Base-by-base conservation (phyloP, 1,140 invertebrate species). In the Triops longicaudatus region DNA sequence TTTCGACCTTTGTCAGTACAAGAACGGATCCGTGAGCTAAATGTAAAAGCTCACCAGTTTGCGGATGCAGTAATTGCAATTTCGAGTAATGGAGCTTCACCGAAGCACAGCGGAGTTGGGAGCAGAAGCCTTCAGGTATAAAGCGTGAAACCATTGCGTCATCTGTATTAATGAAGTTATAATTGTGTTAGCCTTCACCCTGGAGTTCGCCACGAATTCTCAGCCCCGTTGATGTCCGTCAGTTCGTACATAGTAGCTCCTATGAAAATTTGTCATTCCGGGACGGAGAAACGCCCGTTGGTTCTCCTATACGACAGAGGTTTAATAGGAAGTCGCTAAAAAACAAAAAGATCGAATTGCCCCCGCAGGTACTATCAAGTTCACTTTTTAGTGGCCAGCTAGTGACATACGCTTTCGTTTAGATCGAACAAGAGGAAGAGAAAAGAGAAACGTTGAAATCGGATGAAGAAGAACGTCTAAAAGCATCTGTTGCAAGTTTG, bases 171-270 rank as follows among this genome's bases (percentile, higher is more conserved):
- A 72, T 63, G 37, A n/a, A 72, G 71, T 27, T 77, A 11, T 43
- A 78, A 72, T 43, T 75, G 31, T 80, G 80, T 27, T 78, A 86
- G 84, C 84, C 83, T 77, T 87, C 86, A 12, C 87, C 87, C 0
- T 88, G 86, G 86, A 86, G 85, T 79, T 87, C 87, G 1, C 87
- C 87, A 1, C 82, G 86, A 37, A 86, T 87, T 12, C 80, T 87
- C 12, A 86, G 85, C 78, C 86, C 86, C 26, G 86, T 87, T 7
- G 86, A 87, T 79, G 83, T 86, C 37, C 82, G 84, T 11, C 86
- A 87, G 31, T 84, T 86, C 41, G 81, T 87, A 71, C 82, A 84
- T 7, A 87, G 86, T 79, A 82, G 83, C 41, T 87, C 87, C 2
- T 85, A 84, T 10, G 86, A 87, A 80, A 87, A 87, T 77, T 79